phyloP scores from a whole-genome alignment of 2,113 vertebrate genomes.

The Grammomys dolichurus region DNA sequence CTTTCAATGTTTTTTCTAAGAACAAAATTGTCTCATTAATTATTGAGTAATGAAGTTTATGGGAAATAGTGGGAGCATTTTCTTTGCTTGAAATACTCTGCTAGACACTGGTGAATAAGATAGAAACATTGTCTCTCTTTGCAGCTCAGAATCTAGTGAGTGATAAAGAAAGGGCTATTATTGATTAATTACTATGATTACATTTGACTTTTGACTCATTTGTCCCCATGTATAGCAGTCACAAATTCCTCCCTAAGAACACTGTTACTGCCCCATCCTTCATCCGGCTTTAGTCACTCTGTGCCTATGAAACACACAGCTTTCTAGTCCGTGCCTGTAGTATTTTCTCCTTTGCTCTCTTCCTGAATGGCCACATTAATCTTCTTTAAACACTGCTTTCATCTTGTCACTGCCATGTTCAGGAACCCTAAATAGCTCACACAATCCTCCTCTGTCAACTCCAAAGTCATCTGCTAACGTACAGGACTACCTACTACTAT shows the following conservation, averaged over 20 bases:
- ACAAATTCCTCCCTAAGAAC: conserved; percentile 33
- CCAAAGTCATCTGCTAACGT: conserved; percentile 46
- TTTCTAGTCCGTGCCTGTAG: background rate
- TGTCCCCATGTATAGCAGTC: background rate
- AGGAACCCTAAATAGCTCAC: conserved; percentile 65
- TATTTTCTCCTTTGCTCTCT: conserved; percentile 46
- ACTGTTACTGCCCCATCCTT: background rate
- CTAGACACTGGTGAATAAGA: background rate
- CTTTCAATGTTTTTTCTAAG: background rate
- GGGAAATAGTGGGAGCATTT: background rate
- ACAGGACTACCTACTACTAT: background rate
- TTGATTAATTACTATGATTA: conserved; percentile 44
- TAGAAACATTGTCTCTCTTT: background rate
- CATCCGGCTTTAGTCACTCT: conserved; percentile 25
- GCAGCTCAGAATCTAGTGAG: background rate
- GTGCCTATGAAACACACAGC: background rate
- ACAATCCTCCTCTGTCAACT: conserved; percentile 20
- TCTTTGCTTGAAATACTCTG: background rate
- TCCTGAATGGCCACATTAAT: conserved; percentile 28
- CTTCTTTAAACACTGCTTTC: conserved; percentile 72
- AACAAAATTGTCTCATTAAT: background rate
- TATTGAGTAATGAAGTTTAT: conserved; percentile 8
- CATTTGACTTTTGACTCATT: conserved; percentile 48
- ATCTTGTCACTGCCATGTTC: conserved; percentile 49
- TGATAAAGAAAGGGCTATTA: background rate